Percentiles rank a stretch among this genome's conserved stretches.
These are phyloP conservation scores for Hystrix cristata DNA, from an alignment of 2,113 vertebrate genomes.

Conservation along the genomic window DNA sequence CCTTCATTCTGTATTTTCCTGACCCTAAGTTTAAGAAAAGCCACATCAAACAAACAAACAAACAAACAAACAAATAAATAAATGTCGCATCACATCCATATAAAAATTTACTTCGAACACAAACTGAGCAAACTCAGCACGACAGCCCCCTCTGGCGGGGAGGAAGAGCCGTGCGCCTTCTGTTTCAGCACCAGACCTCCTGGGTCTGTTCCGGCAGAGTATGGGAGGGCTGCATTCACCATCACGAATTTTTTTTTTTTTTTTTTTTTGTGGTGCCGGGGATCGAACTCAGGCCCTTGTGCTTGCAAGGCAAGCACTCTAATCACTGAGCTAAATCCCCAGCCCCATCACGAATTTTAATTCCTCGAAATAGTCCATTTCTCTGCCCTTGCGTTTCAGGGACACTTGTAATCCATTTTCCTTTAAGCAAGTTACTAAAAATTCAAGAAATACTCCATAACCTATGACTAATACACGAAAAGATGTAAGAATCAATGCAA, in stretches of 20 bases:
- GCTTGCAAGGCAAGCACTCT: too few relatives aligned
- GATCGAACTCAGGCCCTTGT: too few relatives aligned
- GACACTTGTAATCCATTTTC: slow-evolving; percentile 46
- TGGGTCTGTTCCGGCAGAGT: background rate
- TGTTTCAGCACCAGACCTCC: too few relatives aligned
- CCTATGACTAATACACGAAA: slow-evolving; percentile 40
- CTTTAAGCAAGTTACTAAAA: slow-evolving; percentile 62
- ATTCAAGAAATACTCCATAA: slow-evolving; percentile 53
- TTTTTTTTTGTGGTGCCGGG: too few relatives aligned
- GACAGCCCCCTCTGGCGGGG: slow-evolving; percentile 82
- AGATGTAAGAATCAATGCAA: slow-evolving; percentile 27
- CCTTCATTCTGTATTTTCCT: background rate
- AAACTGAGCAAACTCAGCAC: slow-evolving; percentile 57
- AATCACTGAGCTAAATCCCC: too few relatives aligned
- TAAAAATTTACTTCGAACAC: background rate
- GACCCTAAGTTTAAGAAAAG: slow-evolving; percentile 24
- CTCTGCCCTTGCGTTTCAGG: background rate
- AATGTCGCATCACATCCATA: background rate
- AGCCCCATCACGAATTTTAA: background rate
- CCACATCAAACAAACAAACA: background rate
- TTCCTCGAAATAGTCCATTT: background rate
- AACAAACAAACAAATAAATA: background rate
- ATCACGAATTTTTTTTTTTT: slow-evolving; percentile 1
- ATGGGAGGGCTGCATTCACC: background rate
- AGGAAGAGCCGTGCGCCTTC: background rate